Conservation (phyloP, 2,888 invertebrate species). For the Gymnoscelis rufifasciata region DNA sequence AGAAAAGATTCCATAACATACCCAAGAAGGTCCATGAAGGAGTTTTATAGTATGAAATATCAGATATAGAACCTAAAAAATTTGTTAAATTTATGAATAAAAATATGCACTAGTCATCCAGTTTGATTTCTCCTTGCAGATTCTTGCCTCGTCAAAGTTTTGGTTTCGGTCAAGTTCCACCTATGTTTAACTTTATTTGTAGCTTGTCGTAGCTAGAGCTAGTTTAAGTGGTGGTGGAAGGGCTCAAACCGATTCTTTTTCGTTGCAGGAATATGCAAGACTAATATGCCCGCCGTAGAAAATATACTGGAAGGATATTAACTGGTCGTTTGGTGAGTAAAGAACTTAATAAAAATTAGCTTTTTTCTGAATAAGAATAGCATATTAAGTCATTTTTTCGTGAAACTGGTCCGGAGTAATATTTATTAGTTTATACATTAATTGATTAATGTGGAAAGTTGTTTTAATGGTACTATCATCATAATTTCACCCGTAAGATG, state of each 20-base stretch:
- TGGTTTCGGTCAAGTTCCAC: conserved; percentile 71
- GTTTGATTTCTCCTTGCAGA: conserved; percentile 1
- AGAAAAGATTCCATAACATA: no score
- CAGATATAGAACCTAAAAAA: no score
- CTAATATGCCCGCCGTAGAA: conserved; percentile 7
- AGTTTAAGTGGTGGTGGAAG: conserved; percentile 50
- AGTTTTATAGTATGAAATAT: no score
- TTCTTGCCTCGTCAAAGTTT: conserved; percentile 39
- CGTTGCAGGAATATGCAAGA: conserved; percentile 42
- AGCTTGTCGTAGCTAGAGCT: conserved; percentile 17
- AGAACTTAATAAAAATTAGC: no score
- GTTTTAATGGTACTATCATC: no score
- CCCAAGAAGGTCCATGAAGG: no score
- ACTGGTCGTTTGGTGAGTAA: conserved; percentile 8
- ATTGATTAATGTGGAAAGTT: no score
- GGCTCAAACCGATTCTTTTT: conserved; percentile 63
- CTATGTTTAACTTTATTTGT: conserved; percentile 31
- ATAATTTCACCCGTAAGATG: no score
- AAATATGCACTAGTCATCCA: conserved; percentile 1
- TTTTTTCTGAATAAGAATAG: background rate
- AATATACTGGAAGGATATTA: background rate
- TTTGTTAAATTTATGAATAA: conserved; percentile 3
- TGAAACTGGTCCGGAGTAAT: no score
- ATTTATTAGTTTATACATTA: no score
- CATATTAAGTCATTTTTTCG: no score